Evolutionary conservation across 2,888 invertebrate genomes (phyloP), one percentile per base, ranked within the genome.

Genomic region (Margaritifera margaritifera): DNA sequence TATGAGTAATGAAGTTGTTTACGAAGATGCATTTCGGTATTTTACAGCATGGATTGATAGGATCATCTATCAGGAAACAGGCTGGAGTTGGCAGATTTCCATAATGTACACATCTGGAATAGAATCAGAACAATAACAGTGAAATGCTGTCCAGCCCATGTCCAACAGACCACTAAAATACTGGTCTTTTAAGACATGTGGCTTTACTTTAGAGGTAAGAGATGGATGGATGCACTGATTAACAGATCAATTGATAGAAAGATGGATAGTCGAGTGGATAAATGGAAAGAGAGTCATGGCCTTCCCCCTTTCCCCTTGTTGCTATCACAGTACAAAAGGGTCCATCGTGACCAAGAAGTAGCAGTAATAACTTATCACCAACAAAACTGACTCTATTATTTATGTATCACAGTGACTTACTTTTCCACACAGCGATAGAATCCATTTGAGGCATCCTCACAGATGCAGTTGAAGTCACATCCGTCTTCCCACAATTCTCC

Each of bases 401-500:
- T 11, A 42, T 11, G 11, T 42, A 42, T 42, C 42, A 22, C 51
- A n/a, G 25, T 8, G 11, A 56, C 78, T 77, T 65, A 84, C 85
- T 75, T 81, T 67, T 84, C 81, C 15, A 69, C 78, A 73, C 83
- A 85, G 59, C 72, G 69, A 69, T 83, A 84, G 61, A 78, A 75
- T 58, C 83, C 83, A 24, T 56, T 77, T 20, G 71, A 69, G 5
- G 80, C 80, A 71, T 85, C 80, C 19, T 80, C 76, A 72, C 85
- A 85, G 11, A 77, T 71, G 74, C 85, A 85, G 60, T 71, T 79
- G 51, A 76, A 80, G 62, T 78, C 73, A 69, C 83, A 84, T 24
- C 81, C 84, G 70, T 81, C 81, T 53, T 82, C 77, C 84, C 84
- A 84, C 15, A 70, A 74, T 54, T 81, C 76, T 11, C 77, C 78